Conservation (phyloP, 2,797 vertebrate species). For the Phoeniculus purpureus region DNA sequence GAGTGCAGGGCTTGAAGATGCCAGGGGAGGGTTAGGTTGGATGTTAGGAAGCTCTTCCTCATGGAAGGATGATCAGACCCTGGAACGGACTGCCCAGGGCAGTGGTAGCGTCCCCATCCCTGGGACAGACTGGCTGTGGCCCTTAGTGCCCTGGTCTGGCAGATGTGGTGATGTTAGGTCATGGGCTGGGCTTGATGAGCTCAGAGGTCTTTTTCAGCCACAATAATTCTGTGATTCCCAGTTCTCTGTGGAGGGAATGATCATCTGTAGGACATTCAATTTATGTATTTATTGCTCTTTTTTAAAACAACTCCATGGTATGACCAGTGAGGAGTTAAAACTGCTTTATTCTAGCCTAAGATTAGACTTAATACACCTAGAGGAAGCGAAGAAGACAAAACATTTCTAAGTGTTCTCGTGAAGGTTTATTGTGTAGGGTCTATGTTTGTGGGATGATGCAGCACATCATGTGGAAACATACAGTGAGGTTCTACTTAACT, state of each 20-base stretch:
- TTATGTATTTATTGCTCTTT: not conserved
- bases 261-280: not conserved
- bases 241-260: not conserved
- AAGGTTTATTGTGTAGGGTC: not conserved
- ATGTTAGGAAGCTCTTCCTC: no score
- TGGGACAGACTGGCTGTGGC: no score
- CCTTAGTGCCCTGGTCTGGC: no score
- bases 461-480: rapidly evolving
- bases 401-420: not conserved
- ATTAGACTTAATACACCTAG: not conserved
- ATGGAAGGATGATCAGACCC: no score
- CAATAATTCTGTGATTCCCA: not conserved
- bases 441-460: not conserved
- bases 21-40: no score
- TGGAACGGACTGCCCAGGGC: no score
- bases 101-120: no score
- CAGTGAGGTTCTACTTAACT: not conserved
- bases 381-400: not conserved
- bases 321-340: not conserved
- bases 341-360: not conserved
- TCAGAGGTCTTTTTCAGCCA: no score
- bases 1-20: no score
- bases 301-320: not conserved
- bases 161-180: no score
- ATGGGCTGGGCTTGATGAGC: no score